Evolutionary conservation across 37 sponge, comb jelly and placozoan species (phyloP), one percentile per base, ranked within the genome.

Genomic region (Diacarnus erythraeanus): DNA sequence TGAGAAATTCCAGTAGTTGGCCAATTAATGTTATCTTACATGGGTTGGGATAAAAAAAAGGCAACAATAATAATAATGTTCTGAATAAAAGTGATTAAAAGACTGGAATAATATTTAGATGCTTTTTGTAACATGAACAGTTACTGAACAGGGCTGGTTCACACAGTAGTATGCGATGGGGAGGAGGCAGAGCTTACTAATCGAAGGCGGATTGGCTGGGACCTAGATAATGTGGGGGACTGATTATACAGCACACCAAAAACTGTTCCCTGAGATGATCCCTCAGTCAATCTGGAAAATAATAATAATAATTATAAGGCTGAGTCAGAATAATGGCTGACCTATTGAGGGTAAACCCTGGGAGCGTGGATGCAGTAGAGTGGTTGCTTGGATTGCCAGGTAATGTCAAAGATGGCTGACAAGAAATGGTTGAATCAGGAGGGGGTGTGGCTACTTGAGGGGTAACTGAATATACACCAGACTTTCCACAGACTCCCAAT

Each of bases 401-500:
- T 1, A 39, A 15, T 0, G 29, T 10, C 17, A 75, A 26, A 1
- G 71, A 71, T 12, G 1, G 58, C 57, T 74, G 74, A 25, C 33
- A 18, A 34, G 56, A 57, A 31, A 74, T 20, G 9, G 36, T 20
- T 18, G 74, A 74, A 35, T 40, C 35, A 29, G 74, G 58, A 54
- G 57, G 51, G 20, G 74, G 57, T 30, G 35, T 20, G 1, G 47
- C 12, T 21, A 27, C 42, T 1, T 42, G 61, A 1, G 64, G 77
- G 26, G 77, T 77, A 29, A 77, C 77, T 33, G 38, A 6, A 29
- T 77, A 77, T 23, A 64, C 39, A 18, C 77, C 77, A 39, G 77
- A 77, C 30, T 77, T 77, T 0, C 77, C 77, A 76, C 77, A 76
- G 8, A 57, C 60, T 22, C 77, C 77, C 8, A 63, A 43, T 4